Evolutionary conservation across 2,888 invertebrate species (phyloP).

Genomic region (Clitarchus hookeri): DNA sequence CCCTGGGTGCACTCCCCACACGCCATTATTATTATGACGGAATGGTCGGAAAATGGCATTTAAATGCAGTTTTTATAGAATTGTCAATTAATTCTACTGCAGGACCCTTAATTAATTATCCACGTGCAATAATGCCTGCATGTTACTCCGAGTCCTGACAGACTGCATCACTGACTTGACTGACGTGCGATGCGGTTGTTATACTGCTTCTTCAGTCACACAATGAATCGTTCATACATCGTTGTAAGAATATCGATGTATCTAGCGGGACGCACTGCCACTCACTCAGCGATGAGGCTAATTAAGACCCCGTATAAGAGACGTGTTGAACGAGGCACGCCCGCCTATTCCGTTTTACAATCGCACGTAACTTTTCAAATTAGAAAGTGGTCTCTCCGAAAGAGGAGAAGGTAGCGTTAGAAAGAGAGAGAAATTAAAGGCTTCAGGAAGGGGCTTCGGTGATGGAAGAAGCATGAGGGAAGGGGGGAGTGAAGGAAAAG

Average conservation of each 20-base stretch:
- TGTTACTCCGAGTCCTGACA: no score
- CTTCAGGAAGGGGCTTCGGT: not conserved
- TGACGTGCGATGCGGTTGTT: no score
- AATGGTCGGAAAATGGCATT: no score
- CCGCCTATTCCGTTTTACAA: not conserved
- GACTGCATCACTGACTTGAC: no score
- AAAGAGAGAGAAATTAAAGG: not conserved
- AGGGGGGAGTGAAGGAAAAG: not conserved
- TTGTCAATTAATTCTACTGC: no score
- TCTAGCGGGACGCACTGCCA: not conserved
- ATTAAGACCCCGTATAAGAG: not conserved
- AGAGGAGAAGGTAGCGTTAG: not conserved
- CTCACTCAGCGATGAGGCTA: not conserved
- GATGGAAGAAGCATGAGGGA: not conserved
- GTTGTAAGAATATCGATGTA: not conserved
- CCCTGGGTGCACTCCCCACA: no score
- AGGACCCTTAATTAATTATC: no score
- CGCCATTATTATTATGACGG: no score
- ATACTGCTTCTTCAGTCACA: no score
- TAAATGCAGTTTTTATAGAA: no score
- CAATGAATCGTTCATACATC: no score
- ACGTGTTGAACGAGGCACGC: not conserved
- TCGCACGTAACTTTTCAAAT: slow-evolving; percentile 14
- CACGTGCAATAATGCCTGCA: no score
- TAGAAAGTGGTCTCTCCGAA: not conserved